Evolutionary conservation across 2,113 vertebrate species (phyloP).

Genomic region (Terrapene triunguis): DNA sequence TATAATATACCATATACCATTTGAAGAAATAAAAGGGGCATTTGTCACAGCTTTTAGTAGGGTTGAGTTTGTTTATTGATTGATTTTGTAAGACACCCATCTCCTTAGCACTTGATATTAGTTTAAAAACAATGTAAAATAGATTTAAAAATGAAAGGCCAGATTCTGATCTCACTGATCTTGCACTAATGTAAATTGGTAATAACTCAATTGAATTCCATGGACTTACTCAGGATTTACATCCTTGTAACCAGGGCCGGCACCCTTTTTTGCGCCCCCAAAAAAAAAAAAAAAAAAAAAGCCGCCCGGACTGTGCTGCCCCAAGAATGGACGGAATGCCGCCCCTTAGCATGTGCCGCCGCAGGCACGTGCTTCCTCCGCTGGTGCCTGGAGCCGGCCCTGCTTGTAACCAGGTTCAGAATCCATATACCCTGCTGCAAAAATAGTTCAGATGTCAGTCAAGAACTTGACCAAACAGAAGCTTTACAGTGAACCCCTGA

Average conservation of each 20-base stretch:
- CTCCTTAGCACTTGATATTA: background rate
- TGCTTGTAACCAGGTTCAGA: constrained; percentile 21
- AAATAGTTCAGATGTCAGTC: constrained; percentile 26
- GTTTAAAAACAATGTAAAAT: constrained; percentile 7
- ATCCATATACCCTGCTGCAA: background rate
- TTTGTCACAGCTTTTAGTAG: background rate
- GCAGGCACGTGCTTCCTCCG: too few species aligned
- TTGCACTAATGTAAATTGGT: background rate
- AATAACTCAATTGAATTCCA: background rate
- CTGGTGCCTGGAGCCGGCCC: too few species aligned
- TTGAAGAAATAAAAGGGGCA: background rate
- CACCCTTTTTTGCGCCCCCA: too few species aligned
- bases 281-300: too few species aligned
- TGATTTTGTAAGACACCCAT: background rate
- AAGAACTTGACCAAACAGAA: constrained; percentile 16
- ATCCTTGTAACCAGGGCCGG: background rate
- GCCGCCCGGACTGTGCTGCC: too few species aligned
- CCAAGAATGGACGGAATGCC: too few species aligned
- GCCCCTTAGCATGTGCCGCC: too few species aligned
- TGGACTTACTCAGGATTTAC: constrained; percentile 9
- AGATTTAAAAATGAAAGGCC: background rate
- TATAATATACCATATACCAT: background rate
- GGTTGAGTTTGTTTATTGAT: background rate
- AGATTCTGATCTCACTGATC: background rate
- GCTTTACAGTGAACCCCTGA: background rate